Evolutionary conservation across 2,797 vertebrate genomes (phyloP), one percentile per base, ranked within the genome.

Genomic region (Sebastes steindachneri): DNA sequence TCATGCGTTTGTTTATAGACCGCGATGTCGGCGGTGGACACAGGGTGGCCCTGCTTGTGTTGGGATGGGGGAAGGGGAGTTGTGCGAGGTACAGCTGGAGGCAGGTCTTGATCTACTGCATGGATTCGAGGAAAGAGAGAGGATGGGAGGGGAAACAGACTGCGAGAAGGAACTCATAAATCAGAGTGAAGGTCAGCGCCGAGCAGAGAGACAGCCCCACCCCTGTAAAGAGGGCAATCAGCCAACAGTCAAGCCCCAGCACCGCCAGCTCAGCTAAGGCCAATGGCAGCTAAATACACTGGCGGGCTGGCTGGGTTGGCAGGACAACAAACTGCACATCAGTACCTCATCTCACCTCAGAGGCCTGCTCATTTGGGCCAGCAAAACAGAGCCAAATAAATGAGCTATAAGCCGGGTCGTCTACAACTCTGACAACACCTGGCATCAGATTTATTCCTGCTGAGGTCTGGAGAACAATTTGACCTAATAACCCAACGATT

Each of bases 151-250:
- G 71, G 81, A 79, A 83, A 73, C 33, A 0, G 71, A 68, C 37
- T 12, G 28, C 57, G 19, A 74, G 77, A 76, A 92, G 86, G 89
- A 92, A 91, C 81, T 73, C 85, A 85, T 92, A 87, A 90, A 93
- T 93, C 84, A 90, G 57, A 80, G 58, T 75, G 83, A 93, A 92
- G 91, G 88, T 92, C 90, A 88, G 73, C 66, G 29, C 64, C 19
- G 55, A 84, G 75, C 67, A 60, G 23, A 0, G 72, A 86, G 68
- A 79, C 54, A 79, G 68, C 87, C 87, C 83, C 81, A 86, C 87
- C 91, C 88, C 76, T 83, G 78, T 80, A 37, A 73, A 71, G 48
- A 85, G 82, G 84, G 86, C 82, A 77, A 63, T 53, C 68, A 73
- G 88, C 87, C 87, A 89, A 67, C 69, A 60, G 75, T 48, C 68